Base-by-base conservation (phyloP, 2,797 vertebrate genomes). In the Clarias fuscus region DNA sequence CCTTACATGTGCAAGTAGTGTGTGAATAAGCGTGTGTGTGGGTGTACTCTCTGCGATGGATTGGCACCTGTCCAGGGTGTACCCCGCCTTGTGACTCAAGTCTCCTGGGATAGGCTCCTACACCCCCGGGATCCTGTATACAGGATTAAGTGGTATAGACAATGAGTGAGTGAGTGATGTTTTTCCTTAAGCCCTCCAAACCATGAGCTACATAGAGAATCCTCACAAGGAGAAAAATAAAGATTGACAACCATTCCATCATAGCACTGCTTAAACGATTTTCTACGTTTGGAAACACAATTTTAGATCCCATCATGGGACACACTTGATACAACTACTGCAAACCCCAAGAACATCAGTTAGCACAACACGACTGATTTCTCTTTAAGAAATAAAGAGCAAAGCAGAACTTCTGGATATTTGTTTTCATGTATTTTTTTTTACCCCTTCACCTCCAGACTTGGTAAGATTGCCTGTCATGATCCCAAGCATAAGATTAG, bases 251-350 rank as follows among this genome's bases (percentile, higher is more conserved):
- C 48, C 33, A 70, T 86, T 88, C 86, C 77, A 85, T 37, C 62
- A 53, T 61, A 18, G 53, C 59, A 17, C 71, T 87, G 88, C 91
- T 91, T 90, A 90, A 92, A 91, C 89, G 30, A 11, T 2, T 48
- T 82, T 65, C 83, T 77, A 65, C 33, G 43, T 80, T 80, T 64
- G n/a, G 33, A 85, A 83, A 71, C 83, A 90, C 87, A 88, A 90
- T 92, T 85, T 90, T 91, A 91, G 87, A 92, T 92, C 87, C 85
- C 86, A 80, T 88, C 86, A 86, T 84, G 80, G 85, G 64, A 83
- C 76, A 86, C 80, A 61, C 89, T 90, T 90, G 90, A 91, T 90
- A 90, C 89, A 90, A 88, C 89, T 89, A 89, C 85, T 48, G 82
- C 90, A 89, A 85, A 88, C 56, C 58, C 30, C 20, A 70, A 71